Evolutionary conservation across 2,797 vertebrate genomes (phyloP), one percentile per base, ranked within the genome.

Genomic region (Eptatretus atami): DNA sequence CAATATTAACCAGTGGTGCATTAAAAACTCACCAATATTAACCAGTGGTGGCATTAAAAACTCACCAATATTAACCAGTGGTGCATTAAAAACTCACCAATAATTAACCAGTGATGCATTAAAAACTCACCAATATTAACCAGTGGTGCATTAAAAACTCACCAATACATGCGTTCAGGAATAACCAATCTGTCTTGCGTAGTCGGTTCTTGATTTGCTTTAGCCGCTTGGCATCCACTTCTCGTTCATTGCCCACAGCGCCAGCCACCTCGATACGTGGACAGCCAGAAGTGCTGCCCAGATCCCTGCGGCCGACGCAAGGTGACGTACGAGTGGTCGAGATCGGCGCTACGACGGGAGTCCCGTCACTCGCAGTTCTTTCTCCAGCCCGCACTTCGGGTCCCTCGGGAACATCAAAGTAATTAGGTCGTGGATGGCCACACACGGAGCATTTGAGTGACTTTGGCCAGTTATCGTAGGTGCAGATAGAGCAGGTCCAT

Each of bases 401-500:
- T 8, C 6, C 31, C 12, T 61, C 57, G 9, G 25, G n/a, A n/a
- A 25, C 57, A n/a, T 61, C 57, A 25, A n/a, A 61, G 57, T 61
- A n/a, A 24, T 61, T 61, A 3, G 57, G 57, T 24, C 57, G 57
- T 24, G 57, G 10, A 12, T 61, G 57, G 10, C 15, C 57, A 24
- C 57, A 61, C 9, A 61, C 57, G 57, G 57, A 61, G 57, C 57
- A 61, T 24, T 61, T 61, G 57, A 61, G 57, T 24, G 57, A 61
- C 57, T 61, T 61, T n/a, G 57, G 57, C 57, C 57, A 61, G 24
- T 61, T 61, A n/a, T 61, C 57, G 57, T 61, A 61, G 57, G 57
- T 61, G 57, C 57, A 61, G 57, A 24, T 61, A 24, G 57, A n/a
- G 10, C 57, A 61, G 15, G 24, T 61, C 57, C 57, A 61, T 24